Percentiles rank a stretch among this genome's conserved stretches.
These are phyloP conservation scores for Periparus ater DNA, from an alignment of 2,797 vertebrate genomes.

Conservation along the genomic window DNA sequence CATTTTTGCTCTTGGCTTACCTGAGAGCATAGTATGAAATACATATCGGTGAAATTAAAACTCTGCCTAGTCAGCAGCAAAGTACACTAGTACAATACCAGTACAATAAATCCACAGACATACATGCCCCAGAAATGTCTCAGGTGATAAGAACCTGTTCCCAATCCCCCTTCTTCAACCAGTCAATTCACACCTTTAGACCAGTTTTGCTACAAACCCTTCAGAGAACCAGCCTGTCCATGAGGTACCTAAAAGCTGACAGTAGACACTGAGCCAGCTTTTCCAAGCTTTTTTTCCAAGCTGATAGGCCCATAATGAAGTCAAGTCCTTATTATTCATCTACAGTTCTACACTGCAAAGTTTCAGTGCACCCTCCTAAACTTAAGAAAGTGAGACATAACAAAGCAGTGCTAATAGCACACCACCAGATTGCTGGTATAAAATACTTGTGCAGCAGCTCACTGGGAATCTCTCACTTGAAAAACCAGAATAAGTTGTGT, in stretches of 20 bases:
- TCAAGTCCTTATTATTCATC: background rate
- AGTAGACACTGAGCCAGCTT: background rate
- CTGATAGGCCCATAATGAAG: background rate
- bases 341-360: background rate
- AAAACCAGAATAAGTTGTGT: background rate
- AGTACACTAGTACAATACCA: background rate
- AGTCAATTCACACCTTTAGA: background rate
- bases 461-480: background rate
- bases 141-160: background rate
- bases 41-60: background rate
- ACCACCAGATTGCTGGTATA: background rate
- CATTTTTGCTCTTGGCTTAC: background rate
- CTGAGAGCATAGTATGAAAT: background rate
- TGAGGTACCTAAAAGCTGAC: background rate
- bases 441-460: background rate
- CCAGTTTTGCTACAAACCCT: background rate
- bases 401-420: background rate
- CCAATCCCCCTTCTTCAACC: background rate
- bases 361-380: background rate
- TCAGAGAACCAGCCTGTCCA: background rate
- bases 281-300: background rate
- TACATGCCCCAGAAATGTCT: background rate
- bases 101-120: background rate
- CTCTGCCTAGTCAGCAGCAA: background rate
- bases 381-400: background rate